Base-by-base conservation (phyloP, 2,888 invertebrate genomes). In the Aporophyla lueneburgensis region DNA sequence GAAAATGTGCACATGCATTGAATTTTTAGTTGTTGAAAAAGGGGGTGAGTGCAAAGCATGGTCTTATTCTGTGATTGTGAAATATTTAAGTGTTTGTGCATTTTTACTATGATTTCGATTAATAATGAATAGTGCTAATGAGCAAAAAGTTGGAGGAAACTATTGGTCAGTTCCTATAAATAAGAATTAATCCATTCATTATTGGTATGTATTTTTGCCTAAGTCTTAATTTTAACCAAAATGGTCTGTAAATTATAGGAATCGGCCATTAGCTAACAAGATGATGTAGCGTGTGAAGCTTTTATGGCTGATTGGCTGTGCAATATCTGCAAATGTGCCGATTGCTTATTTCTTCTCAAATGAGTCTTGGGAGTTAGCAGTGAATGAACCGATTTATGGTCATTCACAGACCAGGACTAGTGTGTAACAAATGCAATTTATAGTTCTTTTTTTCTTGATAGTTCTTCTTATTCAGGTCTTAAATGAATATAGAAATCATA, bases 1-100 rank as follows among this genome's bases (percentile, higher is more conserved):
- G 21, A 74, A 63, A 65, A 58, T 49, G 51, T 43, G n/a, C 56
- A 68, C 86, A 87, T 86, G 86, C 84, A 76, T 46, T 69, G 27
- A 33, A 56, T 40, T 61, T 10, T 58, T 70, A 66, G 9, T 49
- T 10, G 49, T 21, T 10, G 16, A 46, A 40, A 54, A 27, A 24
- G 40, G 69, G 27, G 46, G n/a, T 51, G 59, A 58, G 53, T 72
- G 65, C 27, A 66, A 70, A 74, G 74, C 71, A 81, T 67, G 53
- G 43, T 61, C 12, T 24, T 63, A 40, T 49, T 62, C 27, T 66
- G 51, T 53, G 46, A 62, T 62, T 27, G 1, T 24, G 10, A 65
- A 74, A 58, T 10, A 46, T 33, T n/a, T 27, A 10, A 62, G 7
- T 54, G 16, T 56, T 53, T 61, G 69, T 82, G 69, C 24, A 14